These are phyloP conservation scores for Hippocampus guttulatus DNA, from an alignment of 2,113 vertebrate genomes.

Conservation along the genomic window DNA sequence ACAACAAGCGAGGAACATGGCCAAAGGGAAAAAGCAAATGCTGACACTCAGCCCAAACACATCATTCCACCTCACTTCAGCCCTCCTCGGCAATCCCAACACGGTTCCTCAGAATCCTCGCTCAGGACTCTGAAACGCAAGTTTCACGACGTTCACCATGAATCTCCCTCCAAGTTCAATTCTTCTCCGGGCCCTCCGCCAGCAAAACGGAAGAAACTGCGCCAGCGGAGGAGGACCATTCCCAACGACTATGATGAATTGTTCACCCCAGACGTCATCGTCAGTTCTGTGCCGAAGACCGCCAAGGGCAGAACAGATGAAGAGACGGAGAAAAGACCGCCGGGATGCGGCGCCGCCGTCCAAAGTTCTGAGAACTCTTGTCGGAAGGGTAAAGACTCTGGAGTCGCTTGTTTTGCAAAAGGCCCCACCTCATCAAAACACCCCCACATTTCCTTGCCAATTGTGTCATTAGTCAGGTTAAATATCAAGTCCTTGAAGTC, in stretches of 20 bases:
- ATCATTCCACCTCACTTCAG: not conserved
- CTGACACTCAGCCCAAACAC: slow-evolving; percentile 6
- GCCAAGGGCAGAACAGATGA: slow-evolving; percentile 18
- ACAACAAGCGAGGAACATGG: not conserved
- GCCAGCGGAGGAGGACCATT: slow-evolving; percentile 9
- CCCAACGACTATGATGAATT: slow-evolving; percentile 29
- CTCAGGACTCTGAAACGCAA: slow-evolving; percentile 26
- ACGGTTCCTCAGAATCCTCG: not conserved
- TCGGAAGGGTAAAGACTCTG: slow-evolving; percentile 1
- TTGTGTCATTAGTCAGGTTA: slow-evolving; percentile 23
- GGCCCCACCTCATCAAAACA: not conserved
- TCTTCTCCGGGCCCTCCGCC: not conserved
- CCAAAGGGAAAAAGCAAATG: slow-evolving; percentile 3
- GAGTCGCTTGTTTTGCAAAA: not conserved
- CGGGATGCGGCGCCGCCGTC: not conserved
- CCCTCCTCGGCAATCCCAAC: not conserved
- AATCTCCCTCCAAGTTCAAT: slow-evolving; percentile 20
- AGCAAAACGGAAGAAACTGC: slow-evolving; percentile 28
- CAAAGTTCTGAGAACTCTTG: not conserved
- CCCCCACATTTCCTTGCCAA: not conserved
- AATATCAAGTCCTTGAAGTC: not conserved
- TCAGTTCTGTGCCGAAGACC: slow-evolving; percentile 14
- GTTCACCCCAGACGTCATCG: slow-evolving; percentile 55
- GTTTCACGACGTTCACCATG: not conserved
- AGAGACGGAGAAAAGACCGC: slow-evolving; percentile 17